Evolutionary conservation across 92 coral and sea anemone genomes (phyloP), one percentile per base, ranked within the genome.

Genomic region (Epizoanthus rinbou): DNA sequence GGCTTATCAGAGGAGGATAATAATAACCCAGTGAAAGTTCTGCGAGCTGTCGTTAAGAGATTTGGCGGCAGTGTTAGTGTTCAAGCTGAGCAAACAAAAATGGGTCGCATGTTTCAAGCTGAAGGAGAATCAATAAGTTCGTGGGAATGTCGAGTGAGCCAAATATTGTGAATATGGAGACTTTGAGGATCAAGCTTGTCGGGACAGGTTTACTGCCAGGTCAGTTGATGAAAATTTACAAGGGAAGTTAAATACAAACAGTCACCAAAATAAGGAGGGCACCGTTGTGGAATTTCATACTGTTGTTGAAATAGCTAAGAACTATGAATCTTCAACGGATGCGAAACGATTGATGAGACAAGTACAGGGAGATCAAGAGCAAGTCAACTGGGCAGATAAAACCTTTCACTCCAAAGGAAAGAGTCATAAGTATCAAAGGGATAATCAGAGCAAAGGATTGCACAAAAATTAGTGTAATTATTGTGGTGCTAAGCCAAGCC

Each of bases 11-110:
- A 74, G 2, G 75, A 25, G 15, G 82, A 74, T 63, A 64, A 50
- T 8, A 64, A 72, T 64, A 75, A 50, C 66, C 82, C 72, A 41
- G 86, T 83, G 41, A 83, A 71, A 82, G 79, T 50, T 3, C 82
- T 74, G n/a, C n/a, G n/a, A n/a, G n/a, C n/a, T n/a, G n/a, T n/a
- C 74, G 41, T 62, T 23, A 47, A 73, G 74, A 22, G 87, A 74
- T 74, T 74, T 84, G 82, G 87, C 59, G 87, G 87, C 56, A 65
- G 75, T 64, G 82, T 84, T 58, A 75, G 87, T 64, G 87, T 84
- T 73, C 82, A 84, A 62, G 82, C 74, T 17, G 87, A 74, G 75
- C 74, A 56, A 74, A 84, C 87, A 23, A 74, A 73, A 63, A 73
- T 59, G 81, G 87, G 81, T 39, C 81, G 74, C 81, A 73, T 84